phyloP scores from a whole-genome alignment of 2,888 invertebrate species.

The Sarcophaga rosellei region DNA sequence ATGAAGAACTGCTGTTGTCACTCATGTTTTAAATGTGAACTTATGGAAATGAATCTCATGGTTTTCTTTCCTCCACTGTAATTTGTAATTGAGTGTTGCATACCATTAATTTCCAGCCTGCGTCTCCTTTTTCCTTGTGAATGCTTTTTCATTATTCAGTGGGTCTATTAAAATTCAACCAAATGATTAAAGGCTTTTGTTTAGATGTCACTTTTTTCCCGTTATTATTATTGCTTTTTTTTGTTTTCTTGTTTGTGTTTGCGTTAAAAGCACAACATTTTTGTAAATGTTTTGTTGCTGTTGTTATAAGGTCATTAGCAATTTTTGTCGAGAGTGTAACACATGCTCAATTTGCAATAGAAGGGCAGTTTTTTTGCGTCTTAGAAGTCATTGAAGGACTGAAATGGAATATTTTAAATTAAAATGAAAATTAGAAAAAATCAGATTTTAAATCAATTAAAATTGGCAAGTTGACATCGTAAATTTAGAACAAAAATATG shows the following conservation, averaged over 20 bases:
- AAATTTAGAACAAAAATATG: too few relatives aligned
- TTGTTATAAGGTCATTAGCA: background rate
- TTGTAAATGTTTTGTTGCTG: background rate
- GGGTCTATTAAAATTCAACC: slow-evolving; percentile 44
- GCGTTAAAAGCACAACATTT: slow-evolving; percentile 6
- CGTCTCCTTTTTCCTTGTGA: slow-evolving; percentile 72
- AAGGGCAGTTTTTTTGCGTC: too few relatives aligned
- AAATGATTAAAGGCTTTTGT: slow-evolving; percentile 32
- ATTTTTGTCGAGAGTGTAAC: background rate
- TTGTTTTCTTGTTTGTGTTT: background rate
- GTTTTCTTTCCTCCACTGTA: slow-evolving; percentile 12
- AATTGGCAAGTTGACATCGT: too few relatives aligned
- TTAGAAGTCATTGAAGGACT: background rate
- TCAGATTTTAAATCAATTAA: too few relatives aligned
- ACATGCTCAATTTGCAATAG: background rate
- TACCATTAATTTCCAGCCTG: slow-evolving; percentile 74
- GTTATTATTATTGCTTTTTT: too few relatives aligned
- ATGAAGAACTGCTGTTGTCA: slow-evolving; percentile 7
- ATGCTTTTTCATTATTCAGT: slow-evolving; percentile 21
- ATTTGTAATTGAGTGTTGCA: slow-evolving; percentile 70
- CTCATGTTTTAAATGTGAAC: slow-evolving; percentile 46
- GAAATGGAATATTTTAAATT: too few relatives aligned
- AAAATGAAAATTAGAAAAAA: too few relatives aligned
- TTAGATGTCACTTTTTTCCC: slow-evolving; percentile 5
- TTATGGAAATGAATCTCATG: slow-evolving; percentile 48